phyloP scores from a whole-genome alignment of 1,140 invertebrate genomes.

The Leptinotarsa undecemlineata region DNA sequence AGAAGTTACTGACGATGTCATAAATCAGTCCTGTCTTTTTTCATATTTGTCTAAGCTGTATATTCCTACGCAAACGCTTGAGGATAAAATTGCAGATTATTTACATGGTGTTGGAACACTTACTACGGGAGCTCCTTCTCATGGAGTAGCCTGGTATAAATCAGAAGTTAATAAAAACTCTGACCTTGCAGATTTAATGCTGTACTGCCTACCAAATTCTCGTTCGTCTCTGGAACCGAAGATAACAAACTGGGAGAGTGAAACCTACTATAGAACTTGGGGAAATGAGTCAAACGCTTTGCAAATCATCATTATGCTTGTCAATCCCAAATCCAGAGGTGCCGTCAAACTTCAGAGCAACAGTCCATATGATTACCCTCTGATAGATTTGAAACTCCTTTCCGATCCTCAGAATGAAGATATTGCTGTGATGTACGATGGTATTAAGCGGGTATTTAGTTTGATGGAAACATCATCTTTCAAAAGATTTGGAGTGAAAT shows the following conservation, averaged over 20 bases:
- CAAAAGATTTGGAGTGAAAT: not conserved
- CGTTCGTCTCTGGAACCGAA: slow-evolving; percentile 13
- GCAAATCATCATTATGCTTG: slow-evolving; percentile 39
- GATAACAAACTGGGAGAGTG: slow-evolving; percentile 9
- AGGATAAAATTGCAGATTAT: slow-evolving; percentile 36
- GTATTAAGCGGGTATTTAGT: slow-evolving; percentile 58
- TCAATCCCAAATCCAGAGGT: slow-evolving; percentile 79
- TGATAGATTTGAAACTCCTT: slow-evolving; percentile 81
- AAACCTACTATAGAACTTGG: slow-evolving; percentile 25
- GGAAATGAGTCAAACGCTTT: slow-evolving; percentile 59
- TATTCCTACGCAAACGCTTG: slow-evolving; percentile 13
- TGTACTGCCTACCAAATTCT: slow-evolving; percentile 23
- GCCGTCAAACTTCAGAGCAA: slow-evolving; percentile 68
- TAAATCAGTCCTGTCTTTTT: slow-evolving; percentile 42
- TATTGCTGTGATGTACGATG: slow-evolving; percentile 59
- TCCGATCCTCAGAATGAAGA: slow-evolving; percentile 67
- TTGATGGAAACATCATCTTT: not conserved
- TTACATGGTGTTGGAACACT: slow-evolving; percentile 36
- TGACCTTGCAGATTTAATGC: slow-evolving; percentile 36
- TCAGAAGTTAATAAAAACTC: slow-evolving; percentile 19
- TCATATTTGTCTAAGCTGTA: slow-evolving; percentile 20
- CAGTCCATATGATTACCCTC: slow-evolving; percentile 74
- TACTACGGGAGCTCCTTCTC: slow-evolving; percentile 29
- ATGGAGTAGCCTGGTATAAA: slow-evolving; percentile 35
- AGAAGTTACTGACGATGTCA: slow-evolving; percentile 86